Conservation (phyloP, 2,113 vertebrate species). For the Chelonoidis abingdonii region DNA sequence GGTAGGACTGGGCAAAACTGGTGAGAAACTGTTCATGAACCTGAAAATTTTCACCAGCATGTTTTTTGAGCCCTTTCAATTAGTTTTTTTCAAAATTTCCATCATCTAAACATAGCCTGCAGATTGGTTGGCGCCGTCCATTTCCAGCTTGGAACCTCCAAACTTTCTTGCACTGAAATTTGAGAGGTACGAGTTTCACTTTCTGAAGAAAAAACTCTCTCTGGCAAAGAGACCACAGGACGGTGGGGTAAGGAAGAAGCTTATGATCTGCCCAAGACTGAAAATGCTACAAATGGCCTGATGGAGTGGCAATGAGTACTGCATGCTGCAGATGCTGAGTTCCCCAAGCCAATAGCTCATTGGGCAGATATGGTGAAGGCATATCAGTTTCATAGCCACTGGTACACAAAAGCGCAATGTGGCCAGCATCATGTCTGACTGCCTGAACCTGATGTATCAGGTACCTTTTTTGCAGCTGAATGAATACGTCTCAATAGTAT, state of each 20-base stretch:
- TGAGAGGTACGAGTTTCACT: neutral
- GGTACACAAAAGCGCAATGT: no score
- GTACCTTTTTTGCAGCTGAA: no score
- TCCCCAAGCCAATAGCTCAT: neutral
- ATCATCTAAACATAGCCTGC: constrained; percentile 7
- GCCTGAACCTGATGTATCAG: no score
- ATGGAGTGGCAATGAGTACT: neutral
- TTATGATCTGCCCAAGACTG: neutral
- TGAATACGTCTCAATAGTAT: no score
- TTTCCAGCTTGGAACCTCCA: neutral
- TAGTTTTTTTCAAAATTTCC: neutral
- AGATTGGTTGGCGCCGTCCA: constrained; percentile 10
- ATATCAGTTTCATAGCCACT: no score
- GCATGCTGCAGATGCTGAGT: neutral
- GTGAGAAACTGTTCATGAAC: neutral
- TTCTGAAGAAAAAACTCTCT: neutral
- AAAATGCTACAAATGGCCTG: neutral
- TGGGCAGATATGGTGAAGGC: neutral
- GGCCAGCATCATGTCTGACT: no score
- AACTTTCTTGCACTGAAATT: neutral
- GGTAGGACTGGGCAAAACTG: neutral
- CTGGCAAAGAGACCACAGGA: neutral
- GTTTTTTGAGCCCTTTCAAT: neutral
- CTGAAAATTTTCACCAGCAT: neutral
- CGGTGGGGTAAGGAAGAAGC: neutral